These are phyloP conservation scores for Yponomeuta sedellus DNA, from an alignment of 2,888 invertebrate genomes.

Conservation along the genomic window DNA sequence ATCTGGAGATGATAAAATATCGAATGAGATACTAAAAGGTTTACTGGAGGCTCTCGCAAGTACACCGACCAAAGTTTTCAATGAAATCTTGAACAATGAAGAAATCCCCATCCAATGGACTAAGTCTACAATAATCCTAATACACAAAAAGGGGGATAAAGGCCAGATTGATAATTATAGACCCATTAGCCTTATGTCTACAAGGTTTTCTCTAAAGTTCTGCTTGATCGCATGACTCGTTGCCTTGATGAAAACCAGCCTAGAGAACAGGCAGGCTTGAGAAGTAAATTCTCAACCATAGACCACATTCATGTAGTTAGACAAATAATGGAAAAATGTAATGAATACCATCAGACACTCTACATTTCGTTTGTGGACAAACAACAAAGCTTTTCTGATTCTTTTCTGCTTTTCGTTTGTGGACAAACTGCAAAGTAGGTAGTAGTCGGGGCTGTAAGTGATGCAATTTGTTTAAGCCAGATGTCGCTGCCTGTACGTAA, in stretches of 20 bases:
- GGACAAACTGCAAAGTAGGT: neutral
- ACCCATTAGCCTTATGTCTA: constrained; percentile 16
- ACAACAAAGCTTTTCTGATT: neutral
- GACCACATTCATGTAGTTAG: constrained; percentile 21
- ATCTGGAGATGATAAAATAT: constrained; percentile 11
- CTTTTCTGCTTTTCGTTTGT: neutral
- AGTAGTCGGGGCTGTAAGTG: too few relatives aligned
- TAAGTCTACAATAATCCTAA: constrained; percentile 13
- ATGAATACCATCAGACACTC: too few relatives aligned
- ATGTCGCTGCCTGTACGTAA: too few relatives aligned
- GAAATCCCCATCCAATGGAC: constrained; percentile 1
- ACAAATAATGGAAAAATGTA: constrained; percentile 21
- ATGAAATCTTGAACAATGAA: constrained; percentile 1
- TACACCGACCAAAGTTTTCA: neutral
- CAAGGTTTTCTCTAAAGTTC: constrained; percentile 18
- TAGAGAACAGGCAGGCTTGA: constrained; percentile 4
- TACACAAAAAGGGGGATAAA: constrained; percentile 21
- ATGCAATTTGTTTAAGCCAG: too few relatives aligned
- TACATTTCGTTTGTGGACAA: neutral
- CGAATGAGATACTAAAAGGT: constrained; percentile 4
- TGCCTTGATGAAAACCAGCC: constrained; percentile 9
- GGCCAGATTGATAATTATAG: constrained; percentile 19
- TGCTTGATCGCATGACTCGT: constrained; percentile 15
- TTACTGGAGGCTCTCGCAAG: neutral
- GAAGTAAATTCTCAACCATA: constrained; percentile 15